Evolutionary conservation across 2,797 vertebrate species (phyloP).

Genomic region (Columba guinea): DNA sequence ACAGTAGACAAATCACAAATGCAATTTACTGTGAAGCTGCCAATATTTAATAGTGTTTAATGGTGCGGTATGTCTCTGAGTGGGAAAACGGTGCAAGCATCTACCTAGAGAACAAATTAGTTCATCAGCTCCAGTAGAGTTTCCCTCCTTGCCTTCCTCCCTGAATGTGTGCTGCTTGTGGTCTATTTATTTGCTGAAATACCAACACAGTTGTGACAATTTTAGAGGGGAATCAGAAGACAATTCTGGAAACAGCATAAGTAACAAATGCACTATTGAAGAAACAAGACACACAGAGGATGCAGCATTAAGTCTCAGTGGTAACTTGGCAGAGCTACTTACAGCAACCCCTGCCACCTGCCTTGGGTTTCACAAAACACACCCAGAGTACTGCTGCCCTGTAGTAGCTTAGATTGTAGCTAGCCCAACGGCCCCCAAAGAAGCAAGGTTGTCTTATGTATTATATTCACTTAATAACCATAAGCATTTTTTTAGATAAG

Average conservation of each 20-base stretch:
- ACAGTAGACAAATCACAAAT: neutral
- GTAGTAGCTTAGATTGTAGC: neutral
- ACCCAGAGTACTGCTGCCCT: accelerated
- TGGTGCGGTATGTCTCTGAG: neutral
- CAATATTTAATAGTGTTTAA: constrained; percentile 13
- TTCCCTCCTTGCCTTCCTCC: neutral
- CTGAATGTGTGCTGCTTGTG: neutral
- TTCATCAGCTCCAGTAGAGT: neutral
- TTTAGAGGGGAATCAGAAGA: neutral
- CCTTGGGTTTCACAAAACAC: neutral
- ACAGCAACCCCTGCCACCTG: accelerated
- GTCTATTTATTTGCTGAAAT: neutral
- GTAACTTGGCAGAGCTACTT: neutral
- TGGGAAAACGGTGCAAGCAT: neutral
- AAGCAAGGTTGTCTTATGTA: neutral
- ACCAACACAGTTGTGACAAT: neutral
- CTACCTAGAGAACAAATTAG: neutral
- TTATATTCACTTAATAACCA: constrained; percentile 39
- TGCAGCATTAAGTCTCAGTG: neutral
- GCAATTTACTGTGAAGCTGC: neutral
- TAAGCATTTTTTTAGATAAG: constrained; percentile 44
- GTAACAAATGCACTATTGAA: neutral
- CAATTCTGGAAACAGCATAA: neutral
- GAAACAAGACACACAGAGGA: neutral
- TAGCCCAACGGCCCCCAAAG: accelerated